These are phyloP conservation scores for Lepidochrysops patricia DNA, from an alignment of 2,888 invertebrate species.

Conservation along the genomic window DNA sequence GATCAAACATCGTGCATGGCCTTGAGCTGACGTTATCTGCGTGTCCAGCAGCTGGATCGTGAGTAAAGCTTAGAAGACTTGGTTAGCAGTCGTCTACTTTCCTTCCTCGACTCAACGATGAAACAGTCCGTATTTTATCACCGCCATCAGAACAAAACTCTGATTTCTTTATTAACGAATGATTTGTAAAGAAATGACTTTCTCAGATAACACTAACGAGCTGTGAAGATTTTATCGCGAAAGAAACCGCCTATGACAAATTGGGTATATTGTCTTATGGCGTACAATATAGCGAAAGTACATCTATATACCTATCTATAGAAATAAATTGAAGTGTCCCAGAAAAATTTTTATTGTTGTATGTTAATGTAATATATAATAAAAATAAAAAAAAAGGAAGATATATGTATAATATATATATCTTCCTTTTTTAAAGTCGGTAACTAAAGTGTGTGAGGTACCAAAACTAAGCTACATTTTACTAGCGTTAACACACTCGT, in stretches of 20 bases:
- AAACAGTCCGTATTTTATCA: not conserved
- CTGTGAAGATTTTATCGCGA: slow-evolving; percentile 30
- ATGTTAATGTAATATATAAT: not conserved
- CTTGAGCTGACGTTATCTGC: no score
- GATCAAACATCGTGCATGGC: no score
- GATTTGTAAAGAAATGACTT: slow-evolving; percentile 8
- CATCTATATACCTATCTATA: not conserved
- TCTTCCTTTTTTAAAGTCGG: no score
- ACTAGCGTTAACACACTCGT: no score
- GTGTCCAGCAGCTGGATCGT: no score
- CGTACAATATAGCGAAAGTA: slow-evolving; percentile 22
- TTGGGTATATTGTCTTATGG: slow-evolving; percentile 29
- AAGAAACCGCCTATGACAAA: slow-evolving; percentile 41
- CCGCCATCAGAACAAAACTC: not conserved
- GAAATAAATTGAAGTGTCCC: not conserved
- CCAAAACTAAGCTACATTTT: no score
- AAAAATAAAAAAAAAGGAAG: no score
- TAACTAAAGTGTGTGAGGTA: no score
- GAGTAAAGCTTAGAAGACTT: no score
- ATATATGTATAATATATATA: no score
- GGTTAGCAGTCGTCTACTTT: no score
- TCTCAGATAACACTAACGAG: slow-evolving; percentile 19
- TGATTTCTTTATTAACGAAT: not conserved
- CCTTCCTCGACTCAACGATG: not conserved
- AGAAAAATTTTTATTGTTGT: not conserved